Base-by-base conservation (phyloP, 2,888 invertebrate species). In the Pseudolycoriella hygida region DNA sequence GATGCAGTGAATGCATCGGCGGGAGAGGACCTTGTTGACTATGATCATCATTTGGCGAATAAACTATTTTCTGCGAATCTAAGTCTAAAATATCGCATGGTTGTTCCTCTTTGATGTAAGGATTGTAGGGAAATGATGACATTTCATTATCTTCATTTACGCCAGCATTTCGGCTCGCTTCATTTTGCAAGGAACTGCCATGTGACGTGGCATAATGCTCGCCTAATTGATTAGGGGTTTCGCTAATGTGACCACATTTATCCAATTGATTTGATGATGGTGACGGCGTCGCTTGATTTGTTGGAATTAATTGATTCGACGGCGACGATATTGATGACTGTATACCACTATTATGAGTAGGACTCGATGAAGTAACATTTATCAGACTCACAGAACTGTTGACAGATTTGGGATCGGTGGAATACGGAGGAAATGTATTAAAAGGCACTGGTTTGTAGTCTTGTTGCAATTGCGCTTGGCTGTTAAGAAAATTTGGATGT, bases 21-120 rank as follows among this genome's bases (percentile, higher is more conserved):
- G 54, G 52, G 4, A 53, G 43, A 14, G 49, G 46, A 1, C 40
- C 40, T 42, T 42, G 42, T 17, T 47, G 46, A 53, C 71, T 75
- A 54, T 73, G 72, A 47, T 76, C 76, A 51, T 74, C 73, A 55
- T 77, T 81, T 2, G 59, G 55, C 6, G 61, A 59, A 50, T 65
- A 66, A 2, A 89, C 86, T 51, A 89, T 86, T 67, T 88, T 88
- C 58, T 89, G 88, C 1, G 87, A 88, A 60, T 89, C 89, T 49
- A 89, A 67, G 60, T 89, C 89, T 46, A 89, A 69, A 51, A 89
- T 82, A 56, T 89, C 88, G n/a, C 32, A 40, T 37, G 48, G 45
- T 8, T 47, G 74, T 56, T 79, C 78, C 54, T 74, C 73, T 56
- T 77, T 78, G 1, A 71, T 54, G 11, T 56, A 60, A 52, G 70